Percentiles rank a stretch among this genome's conserved stretches.
These are phyloP conservation scores for Alloplasta piceator DNA, from an alignment of 2,888 invertebrate genomes.

Conservation along the genomic window DNA sequence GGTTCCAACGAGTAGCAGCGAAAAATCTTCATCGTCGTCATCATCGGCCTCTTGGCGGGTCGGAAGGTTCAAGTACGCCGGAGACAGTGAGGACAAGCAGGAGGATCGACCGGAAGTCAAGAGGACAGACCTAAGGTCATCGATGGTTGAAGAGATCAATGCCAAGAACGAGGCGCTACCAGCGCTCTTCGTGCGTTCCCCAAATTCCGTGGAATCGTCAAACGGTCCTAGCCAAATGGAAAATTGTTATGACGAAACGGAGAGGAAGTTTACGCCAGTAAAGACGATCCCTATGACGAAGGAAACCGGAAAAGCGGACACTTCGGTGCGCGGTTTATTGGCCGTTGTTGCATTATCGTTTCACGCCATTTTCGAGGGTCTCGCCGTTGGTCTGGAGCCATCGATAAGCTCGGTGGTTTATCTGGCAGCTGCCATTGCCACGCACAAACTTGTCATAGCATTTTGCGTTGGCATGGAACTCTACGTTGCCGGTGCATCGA, in stretches of 20 bases:
- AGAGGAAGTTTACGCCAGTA: conserved; percentile 41
- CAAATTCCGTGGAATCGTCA: conserved; percentile 68
- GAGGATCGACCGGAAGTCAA: conserved; percentile 1
- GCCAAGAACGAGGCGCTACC: conserved; percentile 69
- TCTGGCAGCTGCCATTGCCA: conserved; percentile 87
- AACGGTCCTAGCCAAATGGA: conserved; percentile 49
- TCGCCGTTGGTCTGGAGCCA: conserved; percentile 88
- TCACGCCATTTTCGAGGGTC: conserved; percentile 88
- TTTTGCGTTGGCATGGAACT: conserved; percentile 88
- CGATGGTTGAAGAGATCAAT: conserved; percentile 43
- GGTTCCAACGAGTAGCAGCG: conserved; percentile 50
- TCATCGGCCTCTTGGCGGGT: conserved; percentile 52
- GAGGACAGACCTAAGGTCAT: conserved; percentile 31
- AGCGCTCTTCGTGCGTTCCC: conserved; percentile 76
- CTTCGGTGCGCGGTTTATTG: conserved; percentile 85
- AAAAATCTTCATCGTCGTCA: conserved; percentile 32
- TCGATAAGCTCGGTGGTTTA: conserved; percentile 84
- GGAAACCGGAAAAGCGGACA: conserved; percentile 75
- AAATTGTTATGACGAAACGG: conserved; percentile 56
- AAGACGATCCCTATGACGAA: conserved; percentile 55
- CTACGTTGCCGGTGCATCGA: conserved; percentile 83
- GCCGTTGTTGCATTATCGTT: conserved; percentile 88
- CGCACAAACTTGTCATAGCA: conserved; percentile 88
- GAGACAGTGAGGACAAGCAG: conserved; percentile 49
- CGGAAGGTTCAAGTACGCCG: conserved; percentile 60